Evolutionary conservation across 2,113 vertebrate genomes (phyloP), one percentile per base, ranked within the genome.

Genomic region (Sinocyclocheilus rhinocerous): DNA sequence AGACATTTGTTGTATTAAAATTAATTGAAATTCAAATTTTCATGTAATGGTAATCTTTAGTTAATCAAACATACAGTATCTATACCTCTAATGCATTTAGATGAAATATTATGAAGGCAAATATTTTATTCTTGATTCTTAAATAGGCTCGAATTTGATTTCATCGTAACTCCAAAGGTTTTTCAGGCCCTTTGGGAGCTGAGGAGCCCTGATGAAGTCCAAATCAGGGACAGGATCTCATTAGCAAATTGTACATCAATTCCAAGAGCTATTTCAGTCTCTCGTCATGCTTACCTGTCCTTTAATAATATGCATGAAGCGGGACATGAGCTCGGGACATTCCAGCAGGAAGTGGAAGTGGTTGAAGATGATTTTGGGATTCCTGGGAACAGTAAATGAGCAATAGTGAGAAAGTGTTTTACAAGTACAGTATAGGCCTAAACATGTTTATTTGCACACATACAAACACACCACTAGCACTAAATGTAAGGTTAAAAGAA

Each of bases 281-380:
- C 8, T 15, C 69, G 2, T 72, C 42, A 11, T 8, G 77, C 33
- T 88, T 95, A 99, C 98, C 96, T 99, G 98, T 87, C 97, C 96
- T 94, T 99, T 99, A 92, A 99, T 99, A 85, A 99, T 99, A 88
- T 99, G 97, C 98, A 99, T 99, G 92, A 99, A 99, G 85, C 98
- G 96, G 81, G 98, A 99, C 98, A 99, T 99, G 81, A 99, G 90
- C 89, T 99, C 98, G 50, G 98, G 98, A 94, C 98, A 99, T 90
- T 99, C 98, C 88, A 99, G 95, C 88, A 99, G 96, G 92, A 99
- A 99, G 92, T 99, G 98, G 92, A 99, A 99, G 91, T 99, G 98
- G 90, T 99, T 96, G 92, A 99, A 99, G 93, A 99, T 99, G 87
- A 99, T 99, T 94, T 97, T 99, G 89, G 98, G 98, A 90, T 99